phyloP scores from a whole-genome alignment of 2,888 invertebrate genomes.

The Cyclophora punctaria region DNA sequence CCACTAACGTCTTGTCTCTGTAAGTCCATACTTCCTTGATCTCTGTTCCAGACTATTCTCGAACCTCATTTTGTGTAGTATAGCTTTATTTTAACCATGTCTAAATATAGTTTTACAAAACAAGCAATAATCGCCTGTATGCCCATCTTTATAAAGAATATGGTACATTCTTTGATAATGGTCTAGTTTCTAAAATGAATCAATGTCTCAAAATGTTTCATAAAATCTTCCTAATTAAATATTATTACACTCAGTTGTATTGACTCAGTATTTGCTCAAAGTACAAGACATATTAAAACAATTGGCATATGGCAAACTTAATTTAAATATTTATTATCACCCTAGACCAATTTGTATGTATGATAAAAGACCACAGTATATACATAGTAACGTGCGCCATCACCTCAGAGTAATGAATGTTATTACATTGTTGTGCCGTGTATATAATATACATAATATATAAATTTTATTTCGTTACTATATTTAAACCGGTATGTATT shows the following conservation, averaged over 20 bases:
- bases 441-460: conserved; percentile 38
- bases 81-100: conserved; percentile 20
- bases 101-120: not conserved
- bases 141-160: too few species aligned
- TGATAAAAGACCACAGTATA: not conserved
- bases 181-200: too few species aligned
- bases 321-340: not conserved
- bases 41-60: conserved; percentile 38
- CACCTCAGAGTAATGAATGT: conserved; percentile 17
- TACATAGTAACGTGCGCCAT: not conserved
- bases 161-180: too few species aligned
- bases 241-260: not conserved
- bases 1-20: not conserved
- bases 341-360: not conserved
- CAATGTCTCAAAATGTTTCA: too few species aligned
- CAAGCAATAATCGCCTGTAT: too few species aligned
- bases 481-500: conserved; percentile 66
- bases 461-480: conserved; percentile 42
- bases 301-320: not conserved
- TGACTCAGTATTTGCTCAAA: conserved; percentile 5
- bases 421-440: conserved; percentile 44
- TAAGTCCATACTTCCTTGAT: conserved; percentile 47
- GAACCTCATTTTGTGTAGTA: conserved; percentile 57
- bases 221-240: too few species aligned
- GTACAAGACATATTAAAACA: not conserved